Base-by-base conservation (phyloP, 2,113 vertebrate species). In the Hydrochoerus hydrochaeris region DNA sequence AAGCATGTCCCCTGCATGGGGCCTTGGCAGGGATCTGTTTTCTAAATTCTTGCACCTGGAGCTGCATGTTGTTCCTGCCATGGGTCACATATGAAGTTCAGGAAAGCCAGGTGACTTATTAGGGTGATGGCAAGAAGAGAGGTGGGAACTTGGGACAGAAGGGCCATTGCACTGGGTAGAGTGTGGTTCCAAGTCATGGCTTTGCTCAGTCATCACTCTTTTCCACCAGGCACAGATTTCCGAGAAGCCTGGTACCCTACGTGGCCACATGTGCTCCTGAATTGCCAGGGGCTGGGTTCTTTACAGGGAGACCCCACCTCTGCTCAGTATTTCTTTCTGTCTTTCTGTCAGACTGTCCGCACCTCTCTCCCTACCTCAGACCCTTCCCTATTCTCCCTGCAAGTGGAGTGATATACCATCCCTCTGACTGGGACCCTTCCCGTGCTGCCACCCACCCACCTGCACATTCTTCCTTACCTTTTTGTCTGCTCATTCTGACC, bases 391-490 rank as follows among this genome's bases (percentile, higher is more conserved):
- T 35, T 85, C 28, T 69, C 16, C 20, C 38, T 14, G 14, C 1
- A 17, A 71, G 28, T 86, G 58, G 63, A 32, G 69, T 24, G 6
- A n/a, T 67, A 32, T 67, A 16, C 65, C 65, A 67, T 67, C 35
- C 46, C 63, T 22, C 5, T 11, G 54, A 32, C 24, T n/a, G 30
- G 38, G 49, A 60, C 65, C 60, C 75, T 78, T n/a, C 30, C 86
- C 17, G 2, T 26, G 7, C 1, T 4, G 9, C 41, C 3, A 8
- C 13, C 5, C 1, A 10, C 10, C 1, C 60, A 1, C 3, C 8
- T 30, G 12, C 28, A 10, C 7, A 20, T 17, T 38, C 7, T 35
- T 20, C 30, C 19, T 14, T 16, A 4, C 22, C 28, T 49, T 35
- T 0, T 26, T 0, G 12, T 52, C 63, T 75, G 38, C 52, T 65